These are phyloP conservation scores for Adelosebastes latens DNA, from an alignment of 2,797 vertebrate species.

Conservation along the genomic window DNA sequence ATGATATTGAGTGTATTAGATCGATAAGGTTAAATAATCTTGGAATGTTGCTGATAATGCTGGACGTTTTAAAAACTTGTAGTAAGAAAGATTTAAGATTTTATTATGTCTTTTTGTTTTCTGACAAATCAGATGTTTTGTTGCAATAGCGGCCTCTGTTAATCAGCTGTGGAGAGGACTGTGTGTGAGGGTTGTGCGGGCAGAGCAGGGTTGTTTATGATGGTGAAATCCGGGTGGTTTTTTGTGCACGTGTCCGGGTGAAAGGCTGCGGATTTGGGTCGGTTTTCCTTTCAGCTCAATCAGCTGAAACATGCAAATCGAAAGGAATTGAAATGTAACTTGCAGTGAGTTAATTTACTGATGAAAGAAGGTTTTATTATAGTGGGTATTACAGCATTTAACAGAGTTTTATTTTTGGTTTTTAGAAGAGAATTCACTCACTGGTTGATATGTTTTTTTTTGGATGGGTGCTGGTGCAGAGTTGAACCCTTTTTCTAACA, in stretches of 20 bases:
- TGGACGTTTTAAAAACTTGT: constrained; percentile 37
- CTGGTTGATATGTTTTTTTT: constrained; percentile 2
- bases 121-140: constrained; percentile 66
- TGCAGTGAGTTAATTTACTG: background rate
- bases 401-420: background rate
- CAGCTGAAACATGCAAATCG: constrained; percentile 31
- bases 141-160: constrained; percentile 66
- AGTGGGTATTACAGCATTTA: constrained; percentile 1
- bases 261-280: constrained; percentile 8
- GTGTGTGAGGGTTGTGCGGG: background rate
- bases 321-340: constrained; percentile 25
- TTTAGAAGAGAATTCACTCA: constrained; percentile 11
- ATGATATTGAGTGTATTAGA: constrained; percentile 24
- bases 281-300: constrained; percentile 33
- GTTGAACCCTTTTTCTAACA: constrained; percentile 17
- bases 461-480: constrained; percentile 6
- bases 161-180: background rate
- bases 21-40: constrained; percentile 32
- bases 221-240: background rate
- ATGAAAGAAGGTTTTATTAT: constrained; percentile 22
- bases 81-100: constrained; percentile 11
- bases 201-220: constrained; percentile 2
- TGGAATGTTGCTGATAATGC: constrained; percentile 41
- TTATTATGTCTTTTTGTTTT: constrained; percentile 29
- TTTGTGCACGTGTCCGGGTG: background rate